A percentile compares a stretch with the other conserved stretches of the same genome.
Evolutionary conservation across 2,113 vertebrate species (phyloP).

Genomic region (Pagrus major): DNA sequence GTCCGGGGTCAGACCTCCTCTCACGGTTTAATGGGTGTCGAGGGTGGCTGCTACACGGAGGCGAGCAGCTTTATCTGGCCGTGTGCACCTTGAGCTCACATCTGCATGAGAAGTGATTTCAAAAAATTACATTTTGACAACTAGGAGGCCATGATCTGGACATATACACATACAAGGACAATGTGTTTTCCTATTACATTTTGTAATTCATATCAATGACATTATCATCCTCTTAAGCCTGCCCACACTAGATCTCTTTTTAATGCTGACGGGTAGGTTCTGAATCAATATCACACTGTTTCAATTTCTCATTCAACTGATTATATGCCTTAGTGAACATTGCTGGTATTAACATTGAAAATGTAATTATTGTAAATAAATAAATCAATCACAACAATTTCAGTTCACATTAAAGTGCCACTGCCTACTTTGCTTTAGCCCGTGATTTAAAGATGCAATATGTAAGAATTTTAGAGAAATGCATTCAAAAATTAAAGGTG

Average conservation of each 20-base stretch:
- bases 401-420: not conserved
- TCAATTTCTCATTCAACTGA: conserved; percentile 10
- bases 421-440: not conserved
- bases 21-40: conserved; percentile 62
- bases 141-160: not conserved
- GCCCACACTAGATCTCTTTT: not conserved
- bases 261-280: not conserved
- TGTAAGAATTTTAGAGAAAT: too few species aligned
- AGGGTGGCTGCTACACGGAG: conserved; percentile 44
- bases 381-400: not conserved
- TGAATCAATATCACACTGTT: not conserved
- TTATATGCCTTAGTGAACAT: conserved; percentile 2
- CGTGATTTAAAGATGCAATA: not conserved
- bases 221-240: not conserved
- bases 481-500: too few species aligned
- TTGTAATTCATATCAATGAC: not conserved
- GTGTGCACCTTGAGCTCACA: conserved; percentile 70
- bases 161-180: not conserved
- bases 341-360: not conserved
- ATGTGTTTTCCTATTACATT: not conserved
- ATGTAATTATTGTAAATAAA: not conserved
- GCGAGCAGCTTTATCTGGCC: conserved; percentile 54
- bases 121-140: conserved; percentile 16
- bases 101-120: conserved; percentile 45
- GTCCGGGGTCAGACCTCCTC: conserved; percentile 67